Evolutionary conservation across 2,888 invertebrate species (phyloP), one percentile per base, ranked within the genome.

Genomic region (Drosophila monieri): DNA sequence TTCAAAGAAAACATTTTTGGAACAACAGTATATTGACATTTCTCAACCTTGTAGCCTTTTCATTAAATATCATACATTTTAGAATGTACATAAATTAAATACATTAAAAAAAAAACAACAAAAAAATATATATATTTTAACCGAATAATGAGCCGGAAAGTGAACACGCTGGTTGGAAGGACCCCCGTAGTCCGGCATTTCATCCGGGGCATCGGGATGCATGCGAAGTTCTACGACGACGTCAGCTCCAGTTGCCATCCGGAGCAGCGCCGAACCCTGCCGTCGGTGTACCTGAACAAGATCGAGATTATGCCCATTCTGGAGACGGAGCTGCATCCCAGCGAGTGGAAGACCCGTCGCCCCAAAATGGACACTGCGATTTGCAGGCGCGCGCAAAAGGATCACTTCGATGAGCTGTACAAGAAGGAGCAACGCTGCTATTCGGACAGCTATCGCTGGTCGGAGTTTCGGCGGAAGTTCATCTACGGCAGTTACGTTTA

Each of bases 391-490:
- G 1, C 2, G 5, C 9, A 30, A 15, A 48, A 9, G 39, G 32
- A 41, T 14, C 8, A 8, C 23, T 9, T 47, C 2, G 10, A n/a
- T 8, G 14, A 30, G 23, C 25, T 47, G 18, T 18, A 18, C 12
- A 39, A 6, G 0, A 60, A 12, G 15, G 62, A 74, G 0, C 44
- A 4, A 9, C 35, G 9, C 2, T 37, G 47, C 0, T 8, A 6
- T 0, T 18, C 54, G n/a, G 58, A 59, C 0, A 43, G 32, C 12
- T 9, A 25, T 25, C 59, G 57, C 0, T 80, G 85, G 85, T 46
- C 69, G 3, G 59, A 62, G 18, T 76, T 85, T 27, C 64, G 80
- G 1, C 52, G 79, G 1, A 69, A 12, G 21, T 52, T 85, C 44
- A 56, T 81, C 30, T 67, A 59, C 21, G 74, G 80, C 3, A 21